Base-by-base conservation (phyloP, 2,113 vertebrate genomes). In the Callionymus lyra region DNA sequence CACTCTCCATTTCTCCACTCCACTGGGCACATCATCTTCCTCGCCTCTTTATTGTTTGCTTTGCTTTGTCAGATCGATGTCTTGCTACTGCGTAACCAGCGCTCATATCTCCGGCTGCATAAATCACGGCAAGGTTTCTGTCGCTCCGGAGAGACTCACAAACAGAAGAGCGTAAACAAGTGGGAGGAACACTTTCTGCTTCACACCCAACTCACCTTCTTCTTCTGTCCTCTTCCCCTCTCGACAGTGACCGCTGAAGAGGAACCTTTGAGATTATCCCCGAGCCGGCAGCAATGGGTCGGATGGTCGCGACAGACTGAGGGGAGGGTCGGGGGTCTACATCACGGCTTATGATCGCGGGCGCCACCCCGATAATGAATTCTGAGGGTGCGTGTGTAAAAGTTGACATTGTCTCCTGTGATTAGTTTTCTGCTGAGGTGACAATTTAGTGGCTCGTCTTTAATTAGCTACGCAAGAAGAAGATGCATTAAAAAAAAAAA, bases 371-470 rank as follows among this genome's bases (percentile, higher is more conserved):
- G 56, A 59, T 83, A 86, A 86, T 85, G 80, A 79, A 84, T 82
- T 74, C 44, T 35, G 76, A 83, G 76, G 82, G 84, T 82, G 81
- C 81, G 41, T 76, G 65, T 82, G 63, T 63, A 76, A 85, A 89
- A 89, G 86, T 88, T 89, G 85, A 90, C 89, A 88, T 88, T 89
- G 90, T 87, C 88, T 89, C 82, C 79, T 32, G 64, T 86, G 86
- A 85, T 87, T 90, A 87, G 90, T 90, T 90, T 93, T 91, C 86
- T 90, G 90, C 90, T 90, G 91, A 93, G 87, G 86, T 88, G 84
- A 89, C 86, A 88, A 87, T 92, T 91, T 88, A 89, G 83, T 86
- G 85, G 86, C 77, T 86, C 88, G 91, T 87, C 85, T 85, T 80
- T 91, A 90, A 91, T 92, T 91, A 91, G 85, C 85, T 76, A 80